Conservation (phyloP, 2,888 invertebrate genomes). For the Automeris io region DNA sequence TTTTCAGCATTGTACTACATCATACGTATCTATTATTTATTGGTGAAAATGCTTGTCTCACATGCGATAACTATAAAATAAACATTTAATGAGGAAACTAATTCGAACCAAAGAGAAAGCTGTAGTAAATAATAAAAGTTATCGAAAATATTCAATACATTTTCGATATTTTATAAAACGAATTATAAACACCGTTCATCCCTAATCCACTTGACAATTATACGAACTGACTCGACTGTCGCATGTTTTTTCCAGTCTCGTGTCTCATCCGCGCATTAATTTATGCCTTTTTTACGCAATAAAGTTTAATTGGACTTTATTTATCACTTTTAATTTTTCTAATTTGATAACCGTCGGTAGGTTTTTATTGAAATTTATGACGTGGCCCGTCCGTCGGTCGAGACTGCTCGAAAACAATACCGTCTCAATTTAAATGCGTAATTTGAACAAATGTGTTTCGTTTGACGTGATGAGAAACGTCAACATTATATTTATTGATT, state of each 20-base stretch:
- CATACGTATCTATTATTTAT: too few relatives aligned
- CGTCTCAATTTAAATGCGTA: slow-evolving; percentile 65
- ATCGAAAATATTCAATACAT: too few relatives aligned
- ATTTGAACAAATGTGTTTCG: slow-evolving; percentile 62
- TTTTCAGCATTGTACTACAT: too few relatives aligned
- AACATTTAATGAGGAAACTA: too few relatives aligned
- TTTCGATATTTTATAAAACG: slow-evolving; percentile 4
- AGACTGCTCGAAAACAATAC: slow-evolving; percentile 23
- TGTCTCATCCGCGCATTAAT: slow-evolving; percentile 54
- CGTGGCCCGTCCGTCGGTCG: slow-evolving; percentile 23
- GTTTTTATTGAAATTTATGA: slow-evolving; percentile 67
- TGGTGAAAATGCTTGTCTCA: too few relatives aligned
- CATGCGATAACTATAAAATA: too few relatives aligned
- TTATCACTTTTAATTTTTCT: slow-evolving; percentile 76
- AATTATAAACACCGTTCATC: slow-evolving; percentile 24
- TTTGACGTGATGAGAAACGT: slow-evolving; percentile 35
- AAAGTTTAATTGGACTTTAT: slow-evolving; percentile 74
- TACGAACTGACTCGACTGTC: slow-evolving; percentile 29
- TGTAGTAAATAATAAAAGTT: too few relatives aligned
- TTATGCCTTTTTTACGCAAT: slow-evolving; percentile 77
- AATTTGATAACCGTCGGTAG: slow-evolving; percentile 65
- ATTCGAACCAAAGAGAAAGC: too few relatives aligned
- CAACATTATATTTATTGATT: background rate
- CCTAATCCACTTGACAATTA: slow-evolving; percentile 40
- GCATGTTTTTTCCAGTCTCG: slow-evolving; percentile 28